phyloP scores from a whole-genome alignment of 2,797 vertebrate species.

The Molossus alvarezi region DNA sequence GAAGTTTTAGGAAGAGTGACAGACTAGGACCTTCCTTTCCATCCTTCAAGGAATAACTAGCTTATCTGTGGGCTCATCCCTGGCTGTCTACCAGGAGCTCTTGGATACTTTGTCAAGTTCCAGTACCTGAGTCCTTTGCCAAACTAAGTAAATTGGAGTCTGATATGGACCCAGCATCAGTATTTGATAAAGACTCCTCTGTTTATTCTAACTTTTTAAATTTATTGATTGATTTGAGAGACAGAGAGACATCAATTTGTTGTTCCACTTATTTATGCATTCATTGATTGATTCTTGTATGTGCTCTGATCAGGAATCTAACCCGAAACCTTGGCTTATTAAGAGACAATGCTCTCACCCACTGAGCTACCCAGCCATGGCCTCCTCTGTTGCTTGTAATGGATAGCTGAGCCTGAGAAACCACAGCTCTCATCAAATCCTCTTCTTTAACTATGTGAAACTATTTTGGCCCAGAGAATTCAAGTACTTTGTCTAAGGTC shows the following conservation, averaged over 20 bases:
- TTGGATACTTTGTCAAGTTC: background rate
- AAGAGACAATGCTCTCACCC: background rate
- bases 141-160: background rate
- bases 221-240: background rate
- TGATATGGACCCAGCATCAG: accelerated
- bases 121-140: background rate
- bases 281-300: background rate
- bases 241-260: background rate
- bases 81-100: background rate
- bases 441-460: background rate
- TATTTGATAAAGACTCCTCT: background rate
- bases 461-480: background rate
- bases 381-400: background rate
- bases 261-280: background rate
- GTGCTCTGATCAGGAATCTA: background rate
- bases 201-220: background rate
- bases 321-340: background rate
- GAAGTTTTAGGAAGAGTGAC: background rate
- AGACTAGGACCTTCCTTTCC: background rate
- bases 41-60: background rate
- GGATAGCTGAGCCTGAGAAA: background rate
- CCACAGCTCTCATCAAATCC: background rate
- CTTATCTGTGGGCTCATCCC: background rate
- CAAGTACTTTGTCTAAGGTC: background rate
- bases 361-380: background rate